Percentiles rank a stretch among this genome's conserved stretches.
Evolutionary conservation across 2,113 vertebrate species (phyloP).

Genomic region (Terrapene triunguis): DNA sequence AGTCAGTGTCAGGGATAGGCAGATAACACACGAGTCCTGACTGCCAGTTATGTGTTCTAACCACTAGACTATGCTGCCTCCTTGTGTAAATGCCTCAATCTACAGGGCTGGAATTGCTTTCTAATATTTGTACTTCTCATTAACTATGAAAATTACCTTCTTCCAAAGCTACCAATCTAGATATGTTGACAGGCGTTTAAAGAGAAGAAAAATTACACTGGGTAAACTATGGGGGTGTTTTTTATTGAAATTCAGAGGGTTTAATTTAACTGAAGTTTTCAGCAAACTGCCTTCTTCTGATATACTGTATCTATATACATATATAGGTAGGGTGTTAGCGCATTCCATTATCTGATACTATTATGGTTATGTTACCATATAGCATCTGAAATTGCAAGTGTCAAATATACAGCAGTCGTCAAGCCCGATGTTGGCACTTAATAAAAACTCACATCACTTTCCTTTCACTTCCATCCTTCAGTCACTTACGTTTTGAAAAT

Average conservation of each 20-base stretch:
- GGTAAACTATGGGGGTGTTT: not conserved
- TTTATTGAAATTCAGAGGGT: not conserved
- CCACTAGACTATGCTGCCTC: not conserved
- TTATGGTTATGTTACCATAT: not conserved
- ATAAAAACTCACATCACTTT: not conserved
- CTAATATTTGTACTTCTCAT: not conserved
- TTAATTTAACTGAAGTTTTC: slow-evolving; percentile 20
- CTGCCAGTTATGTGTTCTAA: not conserved
- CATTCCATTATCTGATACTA: not conserved
- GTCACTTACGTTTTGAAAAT: not conserved
- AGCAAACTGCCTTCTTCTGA: not conserved
- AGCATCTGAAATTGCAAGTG: not conserved
- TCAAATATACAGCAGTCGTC: not conserved
- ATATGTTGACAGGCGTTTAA: not conserved
- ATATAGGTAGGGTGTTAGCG: not conserved
- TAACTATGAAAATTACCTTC: not conserved
- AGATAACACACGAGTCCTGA: not conserved
- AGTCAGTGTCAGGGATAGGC: not conserved
- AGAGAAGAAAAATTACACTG: slow-evolving; percentile 22
- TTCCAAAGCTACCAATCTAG: not conserved
- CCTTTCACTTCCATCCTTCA: not conserved
- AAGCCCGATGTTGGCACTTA: not conserved
- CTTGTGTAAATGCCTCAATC: not conserved
- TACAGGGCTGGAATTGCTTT: not conserved
- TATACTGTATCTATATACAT: not conserved